A percentile compares a stretch with the other conserved stretches of the same genome.
phyloP scores from a whole-genome alignment of 2,797 vertebrate species.

The Parauchenoglanis punctatus region DNA sequence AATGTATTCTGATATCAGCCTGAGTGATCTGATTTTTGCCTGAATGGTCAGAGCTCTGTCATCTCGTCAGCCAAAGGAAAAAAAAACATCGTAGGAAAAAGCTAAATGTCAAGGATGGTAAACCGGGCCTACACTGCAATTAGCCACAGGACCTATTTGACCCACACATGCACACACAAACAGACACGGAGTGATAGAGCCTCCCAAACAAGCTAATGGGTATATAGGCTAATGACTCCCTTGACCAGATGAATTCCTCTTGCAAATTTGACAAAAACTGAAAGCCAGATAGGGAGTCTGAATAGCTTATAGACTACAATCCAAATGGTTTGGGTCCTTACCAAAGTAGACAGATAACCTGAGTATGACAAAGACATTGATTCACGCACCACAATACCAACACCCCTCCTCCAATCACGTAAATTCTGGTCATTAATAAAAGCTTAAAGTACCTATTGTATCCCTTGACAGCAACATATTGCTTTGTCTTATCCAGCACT shows the following conservation, averaged over 20 bases:
- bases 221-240: conserved; percentile 70
- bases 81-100: conserved; percentile 66
- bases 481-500: conserved; percentile 66
- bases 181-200: conserved; percentile 36
- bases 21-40: conserved; percentile 65
- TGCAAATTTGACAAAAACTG: conserved; percentile 75
- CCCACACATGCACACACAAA: conserved; percentile 17
- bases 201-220: conserved; percentile 73
- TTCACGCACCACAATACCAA: conserved; percentile 54
- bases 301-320: conserved; percentile 71
- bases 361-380: conserved; percentile 49
- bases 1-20: conserved; percentile 65
- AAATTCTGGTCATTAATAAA: conserved; percentile 66
- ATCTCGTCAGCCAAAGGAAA: conserved; percentile 71
- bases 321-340: conserved; percentile 57
- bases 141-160: conserved; percentile 60
- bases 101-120: conserved; percentile 73
- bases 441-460: conserved; percentile 65
- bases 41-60: conserved; percentile 67
- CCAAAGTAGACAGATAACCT: conserved; percentile 62
- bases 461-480: conserved; percentile 62
- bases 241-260: conserved; percentile 71
- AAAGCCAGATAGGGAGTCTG: conserved; percentile 60
- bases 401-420: conserved; percentile 51
- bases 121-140: conserved; percentile 74